Evolutionary conservation across 1,140 invertebrate species (phyloP), one percentile per base, ranked within the genome.

Genomic region (Pseudoatta argentina): DNA sequence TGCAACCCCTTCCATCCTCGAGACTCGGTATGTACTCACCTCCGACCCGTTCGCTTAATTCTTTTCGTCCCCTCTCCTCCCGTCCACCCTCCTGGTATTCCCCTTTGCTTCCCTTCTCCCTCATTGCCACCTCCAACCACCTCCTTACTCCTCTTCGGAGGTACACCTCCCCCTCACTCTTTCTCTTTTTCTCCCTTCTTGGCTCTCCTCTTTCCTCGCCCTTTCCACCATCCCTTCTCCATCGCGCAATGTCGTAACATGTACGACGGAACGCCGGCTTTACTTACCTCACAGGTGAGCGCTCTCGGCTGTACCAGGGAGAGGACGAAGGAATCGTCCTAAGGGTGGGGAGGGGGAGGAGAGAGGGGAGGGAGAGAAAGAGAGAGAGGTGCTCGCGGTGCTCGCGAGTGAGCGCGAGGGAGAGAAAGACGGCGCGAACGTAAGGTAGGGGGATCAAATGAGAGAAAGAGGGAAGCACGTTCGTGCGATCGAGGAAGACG

Each of bases 231-330:
- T 55, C 78, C 67, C 57, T 63, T 44, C 77, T 12, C 55, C 53
- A 5, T 21, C 24, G 94, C 77, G 87, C 93, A 94, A 94, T 95
- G 94, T 94, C 93, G 94, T 95, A 95, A 95, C 93, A 93, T 92
- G 93, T 91, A 91, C 92, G 91, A 92, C 89, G 89, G 88, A 90
- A 90, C 91, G 93, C 92, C 92, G 93, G 91, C 93, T 94, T 94
- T 94, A 95, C 94, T 95, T 95, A 95, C 94, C 93, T 94, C 94
- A 94, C 94, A 95, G 94, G 94, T 95, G 94, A 94, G 91, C 91
- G 86, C 89, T 89, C 91, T 88, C 88, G 67, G 18, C 81, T 87
- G 90, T 88, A 86, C 87, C 79, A 88, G 76, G 27, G 64, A 82
- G 73, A 71, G 76, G 27, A 77, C 24, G 51, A 44, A 77, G 77